phyloP scores from a whole-genome alignment of 2,113 vertebrate species.

The Clarias gariepinus region DNA sequence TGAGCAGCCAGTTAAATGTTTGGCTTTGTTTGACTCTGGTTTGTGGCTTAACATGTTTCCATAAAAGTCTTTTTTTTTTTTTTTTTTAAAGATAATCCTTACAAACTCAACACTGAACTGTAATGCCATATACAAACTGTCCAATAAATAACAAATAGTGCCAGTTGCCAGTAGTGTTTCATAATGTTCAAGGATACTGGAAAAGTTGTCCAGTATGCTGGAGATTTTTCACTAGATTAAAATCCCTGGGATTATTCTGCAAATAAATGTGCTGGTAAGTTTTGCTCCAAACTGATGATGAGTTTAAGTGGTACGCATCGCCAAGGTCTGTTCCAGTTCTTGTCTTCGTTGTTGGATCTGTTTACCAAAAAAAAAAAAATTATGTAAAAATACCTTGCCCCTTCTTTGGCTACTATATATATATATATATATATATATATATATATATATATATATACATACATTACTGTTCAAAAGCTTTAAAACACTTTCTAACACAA shows the following conservation, averaged over 20 bases:
- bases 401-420: too few species aligned
- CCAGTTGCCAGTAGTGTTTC: background rate
- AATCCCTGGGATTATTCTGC: background rate
- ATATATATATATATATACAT: too few species aligned
- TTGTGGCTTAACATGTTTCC: background rate
- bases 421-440: too few species aligned
- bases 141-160: slow-evolving; percentile 41
- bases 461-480: too few species aligned
- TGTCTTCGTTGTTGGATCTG: slow-evolving; percentile 98
- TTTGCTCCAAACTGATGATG: background rate
- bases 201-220: background rate
- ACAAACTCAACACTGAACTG: slow-evolving; percentile 2
- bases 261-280: background rate
- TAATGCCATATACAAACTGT: slow-evolving; percentile 42
- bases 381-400: background rate
- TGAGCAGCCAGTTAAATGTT: slow-evolving; percentile 21
- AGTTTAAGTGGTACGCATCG: slow-evolving; percentile 90
- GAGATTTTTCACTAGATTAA: background rate
- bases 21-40: background rate
- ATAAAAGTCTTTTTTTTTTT: background rate
- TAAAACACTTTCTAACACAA: too few species aligned
- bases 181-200: background rate
- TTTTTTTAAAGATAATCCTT: background rate
- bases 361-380: background rate
- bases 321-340: slow-evolving; percentile 94